phyloP scores from a whole-genome alignment of 2,888 invertebrate genomes.

The Amphiduros pacificus region DNA sequence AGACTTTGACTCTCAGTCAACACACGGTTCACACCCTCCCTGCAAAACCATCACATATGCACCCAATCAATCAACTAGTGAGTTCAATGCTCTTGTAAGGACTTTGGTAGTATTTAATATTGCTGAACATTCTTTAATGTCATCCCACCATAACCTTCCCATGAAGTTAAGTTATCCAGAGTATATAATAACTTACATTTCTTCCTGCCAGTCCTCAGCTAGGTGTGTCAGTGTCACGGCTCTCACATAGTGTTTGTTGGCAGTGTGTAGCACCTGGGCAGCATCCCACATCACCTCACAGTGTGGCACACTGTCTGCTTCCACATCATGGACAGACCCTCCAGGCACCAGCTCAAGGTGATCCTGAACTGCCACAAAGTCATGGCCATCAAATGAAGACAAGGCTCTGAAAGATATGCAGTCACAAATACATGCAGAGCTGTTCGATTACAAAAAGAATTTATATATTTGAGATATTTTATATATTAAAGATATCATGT shows the following conservation, averaged over 20 bases:
- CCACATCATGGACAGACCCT: conserved; percentile 35
- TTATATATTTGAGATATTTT: no score
- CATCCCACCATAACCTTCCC: no score
- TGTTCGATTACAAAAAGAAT: no score
- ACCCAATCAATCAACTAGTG: background rate
- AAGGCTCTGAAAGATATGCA: conserved; percentile 41
- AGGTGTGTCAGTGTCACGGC: conserved; percentile 33
- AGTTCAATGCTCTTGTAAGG: no score
- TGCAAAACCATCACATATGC: background rate
- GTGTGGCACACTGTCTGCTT: conserved; percentile 18
- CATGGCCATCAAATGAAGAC: conserved; percentile 43
- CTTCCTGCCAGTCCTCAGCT: conserved; percentile 20
- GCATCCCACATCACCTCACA: conserved; percentile 36
- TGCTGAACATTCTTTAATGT: no score
- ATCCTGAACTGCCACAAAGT: conserved; percentile 38
- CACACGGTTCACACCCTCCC: conserved; percentile 31
- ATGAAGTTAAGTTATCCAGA: no score
- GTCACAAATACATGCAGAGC: background rate
- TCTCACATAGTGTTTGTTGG: conserved; percentile 39
- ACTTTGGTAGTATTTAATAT: no score
- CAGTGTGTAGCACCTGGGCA: conserved; percentile 23
- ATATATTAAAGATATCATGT: no score
- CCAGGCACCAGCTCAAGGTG: conserved; percentile 50
- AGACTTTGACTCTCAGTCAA: conserved; percentile 22
- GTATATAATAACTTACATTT: conserved; percentile 35